These are phyloP conservation scores for Latrodectus geometricus DNA, from an alignment of 1,140 invertebrate species.

Conservation along the genomic window DNA sequence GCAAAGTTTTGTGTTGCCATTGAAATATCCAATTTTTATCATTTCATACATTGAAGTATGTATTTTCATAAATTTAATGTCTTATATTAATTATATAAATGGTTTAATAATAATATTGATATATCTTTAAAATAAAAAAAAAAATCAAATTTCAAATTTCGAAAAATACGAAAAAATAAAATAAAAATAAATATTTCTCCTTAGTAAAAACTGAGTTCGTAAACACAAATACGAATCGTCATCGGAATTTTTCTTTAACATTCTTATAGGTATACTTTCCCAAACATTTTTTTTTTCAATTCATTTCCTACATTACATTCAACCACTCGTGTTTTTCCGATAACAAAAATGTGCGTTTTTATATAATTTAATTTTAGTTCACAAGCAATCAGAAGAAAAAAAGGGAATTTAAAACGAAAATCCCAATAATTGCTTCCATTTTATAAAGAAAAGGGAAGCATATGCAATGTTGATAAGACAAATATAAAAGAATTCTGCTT, in stretches of 20 bases:
- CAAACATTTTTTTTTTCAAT: neutral
- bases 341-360: slow-evolving; percentile 15
- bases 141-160: too few relatives aligned
- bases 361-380: slow-evolving; percentile 37
- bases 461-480: slow-evolving; percentile 4
- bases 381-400: slow-evolving; percentile 2
- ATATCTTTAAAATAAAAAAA: too few relatives aligned
- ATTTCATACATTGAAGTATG: too few relatives aligned
- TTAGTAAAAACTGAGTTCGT: neutral
- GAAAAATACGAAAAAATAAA: neutral
- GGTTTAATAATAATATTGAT: too few relatives aligned
- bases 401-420: neutral
- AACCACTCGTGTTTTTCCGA: slow-evolving; percentile 17
- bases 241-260: neutral
- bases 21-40: too few relatives aligned
- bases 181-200: too few relatives aligned
- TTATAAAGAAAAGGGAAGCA: neutral
- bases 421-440: slow-evolving; percentile 33
- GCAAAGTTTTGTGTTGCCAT: too few relatives aligned
- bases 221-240: neutral
- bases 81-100: too few relatives aligned
- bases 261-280: neutral
- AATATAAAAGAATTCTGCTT: neutral
- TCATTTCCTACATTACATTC: neutral
- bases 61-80: too few relatives aligned